Percentiles rank a stretch among this genome's conserved stretches.
Evolutionary conservation across 2,113 vertebrate species (phyloP).

Genomic region (Delphinus delphis): DNA sequence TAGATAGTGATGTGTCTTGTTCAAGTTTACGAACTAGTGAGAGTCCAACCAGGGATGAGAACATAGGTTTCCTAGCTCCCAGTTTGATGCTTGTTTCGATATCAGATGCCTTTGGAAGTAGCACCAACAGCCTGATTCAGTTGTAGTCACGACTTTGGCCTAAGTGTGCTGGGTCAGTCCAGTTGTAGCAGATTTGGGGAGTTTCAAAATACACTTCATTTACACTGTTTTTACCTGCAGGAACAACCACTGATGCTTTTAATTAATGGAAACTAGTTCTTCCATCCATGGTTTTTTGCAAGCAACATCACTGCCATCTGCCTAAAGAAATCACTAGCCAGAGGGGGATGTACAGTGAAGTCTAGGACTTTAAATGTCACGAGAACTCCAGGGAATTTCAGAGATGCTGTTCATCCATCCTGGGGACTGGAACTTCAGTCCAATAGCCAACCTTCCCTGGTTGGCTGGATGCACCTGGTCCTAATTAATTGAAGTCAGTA

Average conservation of each 20-base stretch:
- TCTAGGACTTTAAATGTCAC: neutral
- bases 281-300: neutral
- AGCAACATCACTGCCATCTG: neutral
- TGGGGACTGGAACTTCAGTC: neutral
- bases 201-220: neutral
- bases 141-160: neutral
- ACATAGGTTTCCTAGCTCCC: too few relatives aligned
- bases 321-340: neutral
- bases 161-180: neutral
- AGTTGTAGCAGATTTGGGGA: neutral
- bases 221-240: neutral
- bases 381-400: neutral
- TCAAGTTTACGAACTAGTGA: neutral
- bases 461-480: neutral
- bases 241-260: neutral
- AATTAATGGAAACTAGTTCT: neutral
- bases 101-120: neutral
- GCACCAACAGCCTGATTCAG: neutral
- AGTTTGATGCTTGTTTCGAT: too few relatives aligned
- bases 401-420: neutral
- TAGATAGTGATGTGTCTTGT: neutral
- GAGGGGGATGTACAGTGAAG: neutral
- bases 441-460: neutral
- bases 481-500: neutral
- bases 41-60: neutral